A percentile compares a stretch with the other conserved stretches of the same genome.
Evolutionary conservation across 2,797 vertebrate species (phyloP).

Genomic region (Carcharodon carcharias): DNA sequence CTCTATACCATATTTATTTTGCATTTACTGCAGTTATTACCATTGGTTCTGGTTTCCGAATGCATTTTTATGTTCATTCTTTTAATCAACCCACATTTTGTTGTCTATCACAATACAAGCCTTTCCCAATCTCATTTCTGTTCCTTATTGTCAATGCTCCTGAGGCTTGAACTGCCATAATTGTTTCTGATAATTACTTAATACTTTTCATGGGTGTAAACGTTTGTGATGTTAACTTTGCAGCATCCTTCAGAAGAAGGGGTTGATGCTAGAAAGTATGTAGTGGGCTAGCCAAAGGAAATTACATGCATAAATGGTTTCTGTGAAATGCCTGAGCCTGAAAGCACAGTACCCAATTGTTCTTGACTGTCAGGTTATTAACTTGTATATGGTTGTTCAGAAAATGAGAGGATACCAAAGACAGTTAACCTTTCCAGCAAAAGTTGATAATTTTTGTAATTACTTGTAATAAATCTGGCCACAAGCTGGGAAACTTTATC

Average conservation of each 20-base stretch:
- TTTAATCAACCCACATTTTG: background rate
- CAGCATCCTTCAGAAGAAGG: background rate
- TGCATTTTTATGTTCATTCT: background rate
- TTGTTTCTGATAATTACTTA: background rate
- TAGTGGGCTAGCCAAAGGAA: background rate
- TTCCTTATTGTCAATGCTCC: background rate
- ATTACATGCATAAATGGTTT: background rate
- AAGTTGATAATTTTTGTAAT: background rate
- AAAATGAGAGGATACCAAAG: background rate
- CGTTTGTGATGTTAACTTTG: background rate
- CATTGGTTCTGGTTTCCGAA: background rate
- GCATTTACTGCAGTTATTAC: background rate
- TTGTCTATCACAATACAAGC: background rate
- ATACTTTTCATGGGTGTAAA: background rate
- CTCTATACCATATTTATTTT: background rate
- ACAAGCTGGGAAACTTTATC: background rate
- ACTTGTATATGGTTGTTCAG: background rate
- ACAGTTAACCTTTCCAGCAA: background rate
- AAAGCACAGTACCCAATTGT: background rate
- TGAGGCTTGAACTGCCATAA: background rate
- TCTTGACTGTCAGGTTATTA: background rate
- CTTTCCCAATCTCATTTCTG: background rate
- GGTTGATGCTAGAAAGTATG: background rate
- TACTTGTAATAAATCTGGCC: background rate
- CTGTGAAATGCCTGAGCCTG: background rate